A percentile compares a stretch with the other conserved stretches of the same genome.
phyloP scores from a whole-genome alignment of 2,888 invertebrate species.

The Orthonevra nobilis region DNA sequence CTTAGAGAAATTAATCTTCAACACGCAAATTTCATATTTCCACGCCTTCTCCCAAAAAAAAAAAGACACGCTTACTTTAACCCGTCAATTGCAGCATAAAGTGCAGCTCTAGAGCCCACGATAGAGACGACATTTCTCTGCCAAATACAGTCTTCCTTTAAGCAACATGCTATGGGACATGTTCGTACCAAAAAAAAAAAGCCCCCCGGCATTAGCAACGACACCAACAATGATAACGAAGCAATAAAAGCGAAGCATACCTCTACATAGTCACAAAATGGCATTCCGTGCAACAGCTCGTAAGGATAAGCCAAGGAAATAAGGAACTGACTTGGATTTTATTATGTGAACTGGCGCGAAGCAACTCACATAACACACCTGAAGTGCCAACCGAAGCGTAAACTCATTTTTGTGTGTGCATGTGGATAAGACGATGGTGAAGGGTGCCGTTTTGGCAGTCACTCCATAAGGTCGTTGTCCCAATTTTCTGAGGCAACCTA shows the following conservation, averaged over 20 bases:
- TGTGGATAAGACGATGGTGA: not conserved
- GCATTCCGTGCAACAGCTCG: conserved; percentile 31
- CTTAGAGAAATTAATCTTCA: conserved; percentile 26
- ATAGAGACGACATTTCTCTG: conserved; percentile 10
- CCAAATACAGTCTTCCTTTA: conserved; percentile 23
- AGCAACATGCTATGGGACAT: conserved; percentile 31
- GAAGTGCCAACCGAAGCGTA: conserved; percentile 36
- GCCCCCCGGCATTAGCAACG: conserved; percentile 2
- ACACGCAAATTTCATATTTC: conserved; percentile 56
- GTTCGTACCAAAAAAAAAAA: too few relatives aligned
- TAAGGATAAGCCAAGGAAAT: conserved; percentile 34
- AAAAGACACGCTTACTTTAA: conserved; percentile 19
- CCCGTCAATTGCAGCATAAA: conserved; percentile 49
- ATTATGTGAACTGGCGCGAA: conserved; percentile 31
- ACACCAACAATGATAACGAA: not conserved
- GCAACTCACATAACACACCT: conserved; percentile 43
- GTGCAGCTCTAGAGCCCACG: conserved; percentile 44
- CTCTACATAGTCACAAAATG: too few relatives aligned
- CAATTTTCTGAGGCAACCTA: conserved; percentile 22
- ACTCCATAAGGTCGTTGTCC: conserved; percentile 17
- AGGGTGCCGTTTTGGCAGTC: conserved; percentile 27
- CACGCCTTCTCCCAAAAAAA: conserved; percentile 2
- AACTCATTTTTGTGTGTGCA: conserved; percentile 7
- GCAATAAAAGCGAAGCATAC: not conserved
- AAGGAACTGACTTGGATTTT: conserved; percentile 24